phyloP scores from a whole-genome alignment of 2,888 invertebrate species.

The Polymixis flavicincta region DNA sequence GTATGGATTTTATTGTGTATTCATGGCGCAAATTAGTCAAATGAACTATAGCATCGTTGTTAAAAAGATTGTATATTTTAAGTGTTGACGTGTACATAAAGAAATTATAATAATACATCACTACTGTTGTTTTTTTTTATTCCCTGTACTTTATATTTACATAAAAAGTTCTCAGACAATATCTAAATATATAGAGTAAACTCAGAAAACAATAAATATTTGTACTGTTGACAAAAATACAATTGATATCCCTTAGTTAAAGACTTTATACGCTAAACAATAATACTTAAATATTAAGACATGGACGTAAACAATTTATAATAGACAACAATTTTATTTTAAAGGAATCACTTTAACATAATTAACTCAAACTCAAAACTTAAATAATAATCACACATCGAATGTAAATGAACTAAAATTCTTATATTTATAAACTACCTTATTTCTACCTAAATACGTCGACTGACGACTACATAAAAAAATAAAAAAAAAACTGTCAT shows the following conservation, averaged over 20 bases:
- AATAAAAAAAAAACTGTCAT: conserved; percentile 37
- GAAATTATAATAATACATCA: conserved; percentile 72
- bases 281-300: conserved; percentile 58
- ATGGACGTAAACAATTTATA: conserved; percentile 57
- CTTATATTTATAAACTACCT: conserved; percentile 39
- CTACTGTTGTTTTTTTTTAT: conserved; percentile 71
- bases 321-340: conserved; percentile 51
- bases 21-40: conserved; percentile 54
- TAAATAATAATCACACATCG: conserved; percentile 43
- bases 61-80: conserved; percentile 75
- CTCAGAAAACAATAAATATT: conserved; percentile 41
- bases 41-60: conserved; percentile 67
- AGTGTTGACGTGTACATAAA: conserved; percentile 87
- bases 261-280: conserved; percentile 47
- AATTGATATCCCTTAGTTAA: conserved; percentile 30
- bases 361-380: conserved; percentile 8
- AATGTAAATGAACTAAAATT: conserved; percentile 40
- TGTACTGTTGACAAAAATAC: conserved; percentile 59
- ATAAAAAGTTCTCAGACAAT: conserved; percentile 37
- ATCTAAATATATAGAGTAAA: conserved; percentile 43
- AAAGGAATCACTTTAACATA: conserved; percentile 48
- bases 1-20: conserved; percentile 34
- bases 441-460: conserved; percentile 51
- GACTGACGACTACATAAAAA: conserved; percentile 44
- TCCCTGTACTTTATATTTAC: conserved; percentile 70